These are phyloP conservation scores for Pantelozetes paolii DNA, from an alignment of 2,888 invertebrate species.

Conservation along the genomic window DNA sequence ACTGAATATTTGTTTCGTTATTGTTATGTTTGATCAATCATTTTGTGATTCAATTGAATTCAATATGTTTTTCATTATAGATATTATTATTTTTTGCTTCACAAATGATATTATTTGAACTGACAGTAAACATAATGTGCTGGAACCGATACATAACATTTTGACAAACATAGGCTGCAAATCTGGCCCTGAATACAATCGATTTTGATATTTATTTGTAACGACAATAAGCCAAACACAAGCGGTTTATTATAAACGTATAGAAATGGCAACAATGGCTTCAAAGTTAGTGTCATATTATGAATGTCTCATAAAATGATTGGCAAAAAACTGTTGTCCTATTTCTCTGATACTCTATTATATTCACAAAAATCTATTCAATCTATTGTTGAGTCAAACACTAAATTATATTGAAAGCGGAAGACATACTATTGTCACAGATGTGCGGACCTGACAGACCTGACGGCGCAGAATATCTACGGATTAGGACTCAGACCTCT, in stretches of 20 bases:
- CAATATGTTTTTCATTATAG: neutral
- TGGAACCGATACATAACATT: constrained; percentile 3
- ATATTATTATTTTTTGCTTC: no score
- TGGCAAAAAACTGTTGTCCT: constrained; percentile 27
- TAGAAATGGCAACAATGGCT: constrained; percentile 21
- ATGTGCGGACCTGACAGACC: constrained; percentile 27
- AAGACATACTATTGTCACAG: constrained; percentile 32
- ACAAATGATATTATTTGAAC: constrained; percentile 3
- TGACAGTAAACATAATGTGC: neutral
- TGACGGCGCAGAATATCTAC: neutral
- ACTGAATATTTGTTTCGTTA: constrained; percentile 9
- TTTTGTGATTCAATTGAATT: neutral
- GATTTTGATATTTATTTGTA: constrained; percentile 10
- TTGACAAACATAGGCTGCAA: constrained; percentile 5
- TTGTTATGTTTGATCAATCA: constrained; percentile 16
- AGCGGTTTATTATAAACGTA: constrained; percentile 19
- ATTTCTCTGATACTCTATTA: neutral
- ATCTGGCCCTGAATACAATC: neutral
- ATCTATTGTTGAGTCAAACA: constrained; percentile 16
- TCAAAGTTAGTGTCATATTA: constrained; percentile 12
- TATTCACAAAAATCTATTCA: constrained; percentile 7
- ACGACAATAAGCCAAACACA: neutral
- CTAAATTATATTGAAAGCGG: constrained; percentile 16
- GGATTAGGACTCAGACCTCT: neutral
- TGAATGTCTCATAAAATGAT: constrained; percentile 26